phyloP scores from a whole-genome alignment of 1,140 invertebrate species.

The Rhagoletis pomonella region DNA sequence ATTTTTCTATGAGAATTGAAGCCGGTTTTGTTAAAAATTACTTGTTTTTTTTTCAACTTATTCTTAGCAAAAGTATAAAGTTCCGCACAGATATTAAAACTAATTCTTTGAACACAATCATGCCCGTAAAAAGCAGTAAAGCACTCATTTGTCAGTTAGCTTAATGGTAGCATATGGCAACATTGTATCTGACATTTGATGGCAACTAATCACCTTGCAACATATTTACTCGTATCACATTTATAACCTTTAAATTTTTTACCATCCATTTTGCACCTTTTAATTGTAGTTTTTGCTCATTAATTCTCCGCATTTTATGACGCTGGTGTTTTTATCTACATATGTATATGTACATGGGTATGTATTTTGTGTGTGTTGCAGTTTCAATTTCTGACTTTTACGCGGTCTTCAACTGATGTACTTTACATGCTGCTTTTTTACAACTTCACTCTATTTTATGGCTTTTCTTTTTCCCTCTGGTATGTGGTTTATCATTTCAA shows the following conservation, averaged over 20 bases:
- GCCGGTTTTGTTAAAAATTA: no score
- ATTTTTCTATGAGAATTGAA: no score
- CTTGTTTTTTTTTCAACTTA: no score
- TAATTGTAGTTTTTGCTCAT: conserved; percentile 38
- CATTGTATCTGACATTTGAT: neutral
- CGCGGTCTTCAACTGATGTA: neutral
- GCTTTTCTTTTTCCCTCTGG: neutral
- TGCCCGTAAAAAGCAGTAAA: no score
- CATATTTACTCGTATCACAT: neutral
- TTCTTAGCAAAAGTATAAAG: no score
- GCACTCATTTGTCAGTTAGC: neutral
- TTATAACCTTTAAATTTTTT: neutral
- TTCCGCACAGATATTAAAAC: no score
- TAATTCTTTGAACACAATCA: no score
- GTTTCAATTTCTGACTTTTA: conserved; percentile 9
- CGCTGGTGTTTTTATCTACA: neutral
- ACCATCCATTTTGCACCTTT: conserved; percentile 26
- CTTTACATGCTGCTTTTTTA: neutral
- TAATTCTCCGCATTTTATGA: neutral
- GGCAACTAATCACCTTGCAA: neutral
- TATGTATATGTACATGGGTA: neutral
- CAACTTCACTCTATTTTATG: neutral
- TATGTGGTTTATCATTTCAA: conserved; percentile 7
- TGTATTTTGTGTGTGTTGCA: neutral
- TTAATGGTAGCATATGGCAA: neutral